Conservation (phyloP, 2,113 vertebrate genomes). For the Lophura nycthemera region DNA sequence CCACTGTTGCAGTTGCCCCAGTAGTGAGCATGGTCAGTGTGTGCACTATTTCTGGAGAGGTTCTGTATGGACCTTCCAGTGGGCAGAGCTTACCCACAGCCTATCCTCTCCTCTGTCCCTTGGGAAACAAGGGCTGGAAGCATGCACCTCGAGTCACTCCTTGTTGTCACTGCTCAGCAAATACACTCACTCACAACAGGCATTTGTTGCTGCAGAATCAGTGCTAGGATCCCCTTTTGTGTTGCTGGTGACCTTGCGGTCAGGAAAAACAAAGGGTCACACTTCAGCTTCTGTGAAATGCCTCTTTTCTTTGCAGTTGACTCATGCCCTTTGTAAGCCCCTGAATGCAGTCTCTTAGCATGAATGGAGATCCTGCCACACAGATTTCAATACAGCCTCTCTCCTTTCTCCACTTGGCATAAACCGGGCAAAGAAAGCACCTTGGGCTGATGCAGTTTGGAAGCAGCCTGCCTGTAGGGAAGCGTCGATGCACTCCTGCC, state of each 20-base stretch:
- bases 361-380: constrained; percentile 22
- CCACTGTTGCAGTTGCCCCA: neutral
- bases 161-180: constrained; percentile 38
- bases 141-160: constrained; percentile 26
- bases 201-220: constrained; percentile 28
- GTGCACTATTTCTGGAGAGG: neutral
- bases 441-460: neutral
- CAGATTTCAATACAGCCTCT: neutral
- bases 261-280: constrained; percentile 62
- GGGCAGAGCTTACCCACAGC: neutral
- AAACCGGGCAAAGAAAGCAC: neutral
- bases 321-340: constrained; percentile 49
- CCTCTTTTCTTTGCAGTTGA: constrained; percentile 52
- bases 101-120: neutral
- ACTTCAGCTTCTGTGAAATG: constrained; percentile 59
- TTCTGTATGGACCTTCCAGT: neutral
- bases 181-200: constrained; percentile 48
- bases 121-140: constrained; percentile 19
- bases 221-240: constrained; percentile 35
- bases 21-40: neutral
- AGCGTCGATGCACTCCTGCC: neutral
- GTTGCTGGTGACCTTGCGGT: constrained; percentile 19
- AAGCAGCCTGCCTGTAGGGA: neutral
- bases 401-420: neutral
- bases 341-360: constrained; percentile 13